These are phyloP conservation scores for Sebastes diaconus DNA, from an alignment of 2,797 vertebrate species.

Conservation along the genomic window DNA sequence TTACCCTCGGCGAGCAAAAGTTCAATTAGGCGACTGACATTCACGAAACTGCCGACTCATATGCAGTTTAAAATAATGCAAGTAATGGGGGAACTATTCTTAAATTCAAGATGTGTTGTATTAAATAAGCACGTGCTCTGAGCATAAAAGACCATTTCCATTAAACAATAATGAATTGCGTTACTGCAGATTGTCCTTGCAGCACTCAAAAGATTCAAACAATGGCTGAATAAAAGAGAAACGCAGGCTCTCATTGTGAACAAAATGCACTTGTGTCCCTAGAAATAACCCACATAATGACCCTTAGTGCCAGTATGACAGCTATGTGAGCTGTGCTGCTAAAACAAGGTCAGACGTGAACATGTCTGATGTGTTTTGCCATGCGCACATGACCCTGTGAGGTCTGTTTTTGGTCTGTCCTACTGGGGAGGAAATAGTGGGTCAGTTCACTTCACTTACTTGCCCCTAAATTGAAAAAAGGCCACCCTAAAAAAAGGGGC, in stretches of 20 bases:
- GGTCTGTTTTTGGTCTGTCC: conserved; percentile 31
- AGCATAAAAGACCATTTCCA: conserved; percentile 29
- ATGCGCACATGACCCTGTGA: conserved; percentile 33
- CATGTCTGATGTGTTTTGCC: conserved; percentile 20
- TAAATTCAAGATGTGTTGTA: conserved; percentile 18
- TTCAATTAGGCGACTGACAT: conserved; percentile 49
- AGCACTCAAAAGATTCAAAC: conserved; percentile 14
- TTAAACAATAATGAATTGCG: conserved; percentile 45
- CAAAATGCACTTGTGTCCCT: conserved; percentile 20
- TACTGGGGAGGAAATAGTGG: conserved; percentile 50
- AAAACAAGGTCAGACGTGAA: conserved; percentile 60
- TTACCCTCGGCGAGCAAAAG: conserved; percentile 15
- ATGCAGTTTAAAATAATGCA: conserved; percentile 32
- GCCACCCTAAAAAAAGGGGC: conserved; percentile 30
- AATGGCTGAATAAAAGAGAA: conserved; percentile 20
- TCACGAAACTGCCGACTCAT: conserved; percentile 57
- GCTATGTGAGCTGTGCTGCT: conserved; percentile 12
- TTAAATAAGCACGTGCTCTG: conserved; percentile 23
- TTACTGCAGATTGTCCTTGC: conserved; percentile 23
- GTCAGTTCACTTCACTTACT: conserved; percentile 72
- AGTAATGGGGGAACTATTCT: neutral
- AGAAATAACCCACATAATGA: conserved; percentile 39
- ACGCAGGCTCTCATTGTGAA: neutral
- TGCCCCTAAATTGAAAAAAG: conserved; percentile 11
- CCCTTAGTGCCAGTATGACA: conserved; percentile 3